A percentile compares a stretch with the other conserved stretches of the same genome.
These are phyloP conservation scores for Polyodon spathula DNA, from an alignment of 2,113 vertebrate genomes.

Conservation along the genomic window DNA sequence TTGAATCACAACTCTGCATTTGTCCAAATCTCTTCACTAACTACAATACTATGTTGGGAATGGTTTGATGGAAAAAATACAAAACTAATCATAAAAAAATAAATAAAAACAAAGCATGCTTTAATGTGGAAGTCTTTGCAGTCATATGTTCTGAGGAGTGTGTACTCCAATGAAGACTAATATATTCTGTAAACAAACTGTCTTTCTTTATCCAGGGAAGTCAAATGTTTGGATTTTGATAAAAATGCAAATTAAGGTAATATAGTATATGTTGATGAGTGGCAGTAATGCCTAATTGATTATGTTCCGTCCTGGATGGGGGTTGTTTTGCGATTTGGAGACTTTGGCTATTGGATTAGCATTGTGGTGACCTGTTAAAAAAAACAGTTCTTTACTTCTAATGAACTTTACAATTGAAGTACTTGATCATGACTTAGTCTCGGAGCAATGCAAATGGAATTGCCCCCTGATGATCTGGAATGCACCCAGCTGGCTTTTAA, in stretches of 20 bases:
- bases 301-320: conserved; percentile 8
- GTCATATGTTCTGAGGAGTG: neutral
- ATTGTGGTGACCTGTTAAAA: conserved; percentile 50
- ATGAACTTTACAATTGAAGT: conserved; percentile 94
- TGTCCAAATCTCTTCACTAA: too few relatives aligned
- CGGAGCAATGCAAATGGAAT: conserved; percentile 97
- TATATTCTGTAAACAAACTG: neutral
- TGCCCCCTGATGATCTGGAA: conserved; percentile 96
- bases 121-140: neutral
- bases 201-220: neutral
- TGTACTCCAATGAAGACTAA: neutral
- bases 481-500: conserved; percentile 99
- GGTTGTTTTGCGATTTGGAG: conserved; percentile 29
- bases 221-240: conserved; percentile 21
- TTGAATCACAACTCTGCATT: too few relatives aligned
- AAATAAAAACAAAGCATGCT: too few relatives aligned
- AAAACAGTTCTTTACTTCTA: conserved; percentile 56
- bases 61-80: too few relatives aligned
- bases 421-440: conserved; percentile 93
- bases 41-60: too few relatives aligned
- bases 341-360: conserved; percentile 51
- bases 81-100: too few relatives aligned
- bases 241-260: conserved; percentile 38
- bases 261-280: conserved; percentile 44
- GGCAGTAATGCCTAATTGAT: neutral